These are phyloP conservation scores for Sinocyclocheilus anophthalmus DNA, from an alignment of 2,113 vertebrate species.

Conservation along the genomic window DNA sequence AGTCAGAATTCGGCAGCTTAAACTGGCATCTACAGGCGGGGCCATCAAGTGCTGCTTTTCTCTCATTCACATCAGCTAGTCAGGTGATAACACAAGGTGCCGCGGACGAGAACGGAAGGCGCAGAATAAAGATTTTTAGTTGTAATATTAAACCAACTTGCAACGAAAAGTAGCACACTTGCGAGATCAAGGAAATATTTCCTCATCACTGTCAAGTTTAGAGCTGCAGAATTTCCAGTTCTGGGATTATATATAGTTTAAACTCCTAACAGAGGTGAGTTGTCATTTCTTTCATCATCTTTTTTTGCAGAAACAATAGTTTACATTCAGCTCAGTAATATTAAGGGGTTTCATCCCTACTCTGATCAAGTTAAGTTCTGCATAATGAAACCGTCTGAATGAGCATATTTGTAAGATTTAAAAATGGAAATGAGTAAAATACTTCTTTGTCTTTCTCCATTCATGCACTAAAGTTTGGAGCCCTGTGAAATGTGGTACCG, in stretches of 20 bases:
- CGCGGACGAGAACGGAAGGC: no score
- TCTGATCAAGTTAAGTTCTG: no score
- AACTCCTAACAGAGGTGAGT: background rate
- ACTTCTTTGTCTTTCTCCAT: background rate
- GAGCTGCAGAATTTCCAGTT: no score
- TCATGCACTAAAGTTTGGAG: background rate
- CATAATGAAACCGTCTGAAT: background rate
- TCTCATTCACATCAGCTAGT: no score
- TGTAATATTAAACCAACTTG: no score
- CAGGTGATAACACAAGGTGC: no score
- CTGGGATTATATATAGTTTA: background rate
- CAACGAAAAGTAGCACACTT: background rate
- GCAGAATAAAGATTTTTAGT: background rate
- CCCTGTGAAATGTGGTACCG: constrained; percentile 64
- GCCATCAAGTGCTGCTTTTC: no score
- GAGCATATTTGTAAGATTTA: background rate
- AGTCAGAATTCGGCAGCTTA: no score
- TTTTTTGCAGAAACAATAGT: no score
- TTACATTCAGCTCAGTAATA: background rate
- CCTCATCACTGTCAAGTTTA: background rate
- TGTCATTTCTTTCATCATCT: background rate
- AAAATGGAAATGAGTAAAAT: background rate
- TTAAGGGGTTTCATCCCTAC: no score
- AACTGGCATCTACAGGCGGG: no score
- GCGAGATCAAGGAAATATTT: background rate